phyloP scores from a whole-genome alignment of 2,113 vertebrate genomes.

The Setophaga coronata region DNA sequence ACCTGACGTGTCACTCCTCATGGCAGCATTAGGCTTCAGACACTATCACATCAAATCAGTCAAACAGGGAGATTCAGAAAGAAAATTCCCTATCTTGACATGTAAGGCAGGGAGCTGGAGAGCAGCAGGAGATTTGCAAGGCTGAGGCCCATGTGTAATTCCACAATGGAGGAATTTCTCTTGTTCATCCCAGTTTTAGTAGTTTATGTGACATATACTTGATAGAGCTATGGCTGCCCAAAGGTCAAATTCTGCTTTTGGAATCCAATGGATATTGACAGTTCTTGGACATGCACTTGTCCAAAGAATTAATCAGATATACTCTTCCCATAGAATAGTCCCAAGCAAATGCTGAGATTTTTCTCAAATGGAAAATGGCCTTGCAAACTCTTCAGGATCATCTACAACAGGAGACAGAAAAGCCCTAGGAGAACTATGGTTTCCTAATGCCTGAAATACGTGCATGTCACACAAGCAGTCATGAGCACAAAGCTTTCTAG shows the following conservation, averaged over 20 bases:
- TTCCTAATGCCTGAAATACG: not conserved
- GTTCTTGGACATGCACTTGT: not conserved
- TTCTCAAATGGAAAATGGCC: not conserved
- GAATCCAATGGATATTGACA: not conserved
- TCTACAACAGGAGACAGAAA: not conserved
- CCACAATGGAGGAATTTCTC: not conserved
- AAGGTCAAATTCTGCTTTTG: not conserved
- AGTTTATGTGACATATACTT: not conserved
- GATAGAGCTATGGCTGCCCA: not conserved
- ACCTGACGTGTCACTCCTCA: not conserved
- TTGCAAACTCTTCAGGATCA: not conserved
- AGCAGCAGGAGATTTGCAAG: not conserved
- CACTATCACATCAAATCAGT: not conserved
- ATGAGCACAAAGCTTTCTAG: not conserved
- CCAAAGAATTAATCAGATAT: not conserved
- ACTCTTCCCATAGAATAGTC: not conserved
- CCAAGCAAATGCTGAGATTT: not conserved
- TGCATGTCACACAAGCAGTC: not conserved
- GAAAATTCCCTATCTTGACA: not conserved
- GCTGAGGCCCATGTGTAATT: not conserved
- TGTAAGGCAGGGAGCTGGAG: not conserved
- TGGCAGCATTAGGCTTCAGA: not conserved
- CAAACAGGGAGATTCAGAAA: not conserved
- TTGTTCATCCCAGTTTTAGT: not conserved
- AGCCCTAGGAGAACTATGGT: not conserved